A percentile compares a stretch with the other conserved stretches of the same genome.
Conservation (phyloP, 2,113 vertebrate genomes). For the Phylloscopus whistleri region DNA sequence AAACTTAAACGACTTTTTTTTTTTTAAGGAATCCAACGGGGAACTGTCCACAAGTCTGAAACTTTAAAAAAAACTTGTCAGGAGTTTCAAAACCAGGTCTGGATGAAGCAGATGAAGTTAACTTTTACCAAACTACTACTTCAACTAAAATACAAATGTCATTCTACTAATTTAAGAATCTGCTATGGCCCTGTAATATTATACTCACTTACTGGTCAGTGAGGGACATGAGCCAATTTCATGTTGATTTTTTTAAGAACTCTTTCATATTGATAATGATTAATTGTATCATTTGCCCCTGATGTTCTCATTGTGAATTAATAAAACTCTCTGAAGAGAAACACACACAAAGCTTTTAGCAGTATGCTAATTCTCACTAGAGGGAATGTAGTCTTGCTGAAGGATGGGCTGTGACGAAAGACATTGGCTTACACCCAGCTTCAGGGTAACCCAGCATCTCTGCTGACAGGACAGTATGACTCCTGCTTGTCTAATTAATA, state of each 20-base stretch:
- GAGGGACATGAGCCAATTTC: background rate
- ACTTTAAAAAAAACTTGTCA: background rate
- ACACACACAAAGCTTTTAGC: background rate
- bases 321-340: background rate
- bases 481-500: conserved; percentile 53
- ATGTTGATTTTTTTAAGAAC: background rate
- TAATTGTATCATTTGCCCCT: background rate
- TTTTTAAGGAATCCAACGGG: background rate
- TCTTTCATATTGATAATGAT: background rate
- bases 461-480: conserved; percentile 21
- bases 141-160: background rate
- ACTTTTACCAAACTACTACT: background rate
- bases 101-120: background rate
- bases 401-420: background rate
- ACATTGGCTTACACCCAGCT: background rate
- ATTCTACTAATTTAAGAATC: background rate
- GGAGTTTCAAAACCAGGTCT: background rate
- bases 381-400: background rate
- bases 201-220: background rate
- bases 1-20: background rate
- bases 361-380: background rate
- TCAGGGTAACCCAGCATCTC: conserved; percentile 8
- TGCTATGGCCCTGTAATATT: background rate
- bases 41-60: background rate
- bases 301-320: background rate